These are phyloP conservation scores for Eupsilia transversa DNA, from an alignment of 2,888 invertebrate genomes.

Conservation along the genomic window DNA sequence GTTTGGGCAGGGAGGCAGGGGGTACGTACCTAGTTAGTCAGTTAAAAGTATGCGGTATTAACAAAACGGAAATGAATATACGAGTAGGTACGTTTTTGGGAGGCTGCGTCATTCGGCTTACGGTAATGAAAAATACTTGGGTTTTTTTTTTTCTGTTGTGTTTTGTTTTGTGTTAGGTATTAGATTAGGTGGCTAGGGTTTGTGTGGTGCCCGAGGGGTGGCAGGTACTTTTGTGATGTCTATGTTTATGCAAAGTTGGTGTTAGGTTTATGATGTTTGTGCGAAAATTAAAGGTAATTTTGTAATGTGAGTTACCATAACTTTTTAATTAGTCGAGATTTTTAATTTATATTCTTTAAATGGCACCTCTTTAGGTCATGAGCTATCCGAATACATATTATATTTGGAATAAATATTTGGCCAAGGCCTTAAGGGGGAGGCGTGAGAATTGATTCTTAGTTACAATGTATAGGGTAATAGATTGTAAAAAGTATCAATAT, in stretches of 20 bases:
- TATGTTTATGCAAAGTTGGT: neutral
- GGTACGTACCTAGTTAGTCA: conserved; percentile 89
- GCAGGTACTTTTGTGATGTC: neutral
- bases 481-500: too few relatives aligned
- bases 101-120: conserved; percentile 88
- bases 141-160: conserved; percentile 77
- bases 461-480: too few relatives aligned
- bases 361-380: too few relatives aligned
- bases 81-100: conserved; percentile 87
- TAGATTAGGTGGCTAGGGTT: conserved; percentile 53
- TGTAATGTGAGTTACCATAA: neutral
- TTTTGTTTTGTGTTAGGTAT: conserved; percentile 63
- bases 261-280: neutral
- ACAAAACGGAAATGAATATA: conserved; percentile 91
- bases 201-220: neutral
- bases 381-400: too few relatives aligned
- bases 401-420: too few relatives aligned
- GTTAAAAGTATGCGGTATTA: conserved; percentile 91
- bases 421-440: too few relatives aligned
- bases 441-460: too few relatives aligned
- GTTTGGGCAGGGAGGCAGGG: conserved; percentile 77
- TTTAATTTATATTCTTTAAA: too few relatives aligned
- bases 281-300: too few relatives aligned
- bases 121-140: conserved; percentile 89
- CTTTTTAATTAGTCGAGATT: too few relatives aligned